A percentile compares a stretch with the other conserved stretches of the same genome.
Conservation (phyloP, 2,888 invertebrate genomes). For the Tricholauxania praeusta region DNA sequence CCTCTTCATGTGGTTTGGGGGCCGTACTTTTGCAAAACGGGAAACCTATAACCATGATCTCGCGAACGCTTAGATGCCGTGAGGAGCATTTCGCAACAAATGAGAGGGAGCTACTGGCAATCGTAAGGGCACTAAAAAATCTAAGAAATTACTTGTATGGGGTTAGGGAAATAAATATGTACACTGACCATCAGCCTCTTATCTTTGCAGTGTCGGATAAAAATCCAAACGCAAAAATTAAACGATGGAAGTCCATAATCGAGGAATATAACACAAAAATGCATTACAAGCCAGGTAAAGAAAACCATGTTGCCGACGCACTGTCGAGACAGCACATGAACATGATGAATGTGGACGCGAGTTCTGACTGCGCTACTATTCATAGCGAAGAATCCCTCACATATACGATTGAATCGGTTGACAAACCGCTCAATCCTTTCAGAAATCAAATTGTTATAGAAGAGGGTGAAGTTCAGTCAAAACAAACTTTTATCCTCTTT, state of each 20-base stretch:
- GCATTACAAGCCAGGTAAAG: no score
- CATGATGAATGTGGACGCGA: neutral
- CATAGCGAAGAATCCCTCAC: slow-evolving; percentile 15
- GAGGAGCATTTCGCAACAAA: slow-evolving; percentile 40
- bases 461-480: neutral
- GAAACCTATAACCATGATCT: slow-evolving; percentile 38
- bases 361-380: slow-evolving; percentile 18
- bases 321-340: no score
- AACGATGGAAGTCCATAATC: slow-evolving; percentile 5
- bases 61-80: slow-evolving; percentile 28
- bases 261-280: no score
- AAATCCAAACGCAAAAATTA: slow-evolving; percentile 37
- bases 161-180: slow-evolving; percentile 19
- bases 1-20: slow-evolving; percentile 39
- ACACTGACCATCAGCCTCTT: slow-evolving; percentile 38
- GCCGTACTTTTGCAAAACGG: slow-evolving; percentile 33
- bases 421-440: slow-evolving; percentile 26
- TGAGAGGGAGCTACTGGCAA: slow-evolving; percentile 39
- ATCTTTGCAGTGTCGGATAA: slow-evolving; percentile 36
- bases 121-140: slow-evolving; percentile 31
- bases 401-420: slow-evolving; percentile 24
- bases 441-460: slow-evolving; percentile 27
- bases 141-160: slow-evolving; percentile 39
- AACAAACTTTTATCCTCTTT: slow-evolving; percentile 31
- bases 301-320: no score